Evolutionary conservation across 2,797 vertebrate species (phyloP).

Genomic region (Fistularia tabacaria): DNA sequence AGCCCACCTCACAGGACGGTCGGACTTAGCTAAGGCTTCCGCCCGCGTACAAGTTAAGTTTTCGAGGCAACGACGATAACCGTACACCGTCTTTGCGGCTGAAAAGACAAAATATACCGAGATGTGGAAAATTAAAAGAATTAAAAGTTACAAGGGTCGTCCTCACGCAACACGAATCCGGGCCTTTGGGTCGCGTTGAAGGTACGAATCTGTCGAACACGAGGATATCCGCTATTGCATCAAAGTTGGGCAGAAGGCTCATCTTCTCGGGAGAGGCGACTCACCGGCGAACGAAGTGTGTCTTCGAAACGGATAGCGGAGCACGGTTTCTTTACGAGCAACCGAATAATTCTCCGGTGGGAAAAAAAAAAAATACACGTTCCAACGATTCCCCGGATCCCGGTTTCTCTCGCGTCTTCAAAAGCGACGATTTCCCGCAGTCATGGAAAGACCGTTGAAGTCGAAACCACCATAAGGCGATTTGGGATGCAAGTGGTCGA

Average conservation of each 20-base stretch:
- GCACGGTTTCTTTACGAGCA: not conserved
- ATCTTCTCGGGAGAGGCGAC: constrained; percentile 57
- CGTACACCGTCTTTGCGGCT: not conserved
- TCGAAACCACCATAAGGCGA: constrained; percentile 61
- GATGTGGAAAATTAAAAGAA: too few species aligned
- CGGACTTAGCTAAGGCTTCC: not conserved
- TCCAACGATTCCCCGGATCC: not conserved
- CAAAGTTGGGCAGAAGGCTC: constrained; percentile 58
- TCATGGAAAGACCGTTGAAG: constrained; percentile 39
- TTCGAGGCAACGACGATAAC: not conserved
- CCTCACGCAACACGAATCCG: too few species aligned
- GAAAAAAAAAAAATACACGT: not conserved
- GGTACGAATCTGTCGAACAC: constrained; percentile 31
- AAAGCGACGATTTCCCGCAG: constrained; percentile 35
- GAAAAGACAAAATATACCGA: not conserved
- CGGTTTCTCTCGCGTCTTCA: constrained; percentile 6
- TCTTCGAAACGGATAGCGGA: constrained; percentile 3
- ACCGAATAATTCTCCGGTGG: not conserved
- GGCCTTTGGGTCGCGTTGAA: not conserved
- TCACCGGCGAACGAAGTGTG: constrained; percentile 51
- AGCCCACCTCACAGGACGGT: constrained; percentile 6
- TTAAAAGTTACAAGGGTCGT: too few species aligned
- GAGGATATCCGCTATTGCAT: constrained; percentile 62
- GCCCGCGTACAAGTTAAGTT: constrained; percentile 1
- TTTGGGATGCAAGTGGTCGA: constrained; percentile 47